A percentile compares a stretch with the other conserved stretches of the same genome.
These are phyloP conservation scores for Coilia nasus DNA, from an alignment of 2,797 vertebrate species.

Conservation along the genomic window DNA sequence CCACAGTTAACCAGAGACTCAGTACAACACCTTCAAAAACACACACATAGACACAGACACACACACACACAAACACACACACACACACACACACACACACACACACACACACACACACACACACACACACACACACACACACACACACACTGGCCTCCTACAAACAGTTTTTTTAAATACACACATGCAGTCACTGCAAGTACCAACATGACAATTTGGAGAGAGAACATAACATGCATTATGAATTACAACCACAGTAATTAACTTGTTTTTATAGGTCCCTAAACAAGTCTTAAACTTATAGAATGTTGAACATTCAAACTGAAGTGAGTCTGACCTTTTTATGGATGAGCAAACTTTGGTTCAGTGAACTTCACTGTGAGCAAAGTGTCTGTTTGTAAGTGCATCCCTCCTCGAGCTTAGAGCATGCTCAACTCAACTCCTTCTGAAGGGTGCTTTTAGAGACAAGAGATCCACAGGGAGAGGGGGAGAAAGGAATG, in stretches of 20 bases:
- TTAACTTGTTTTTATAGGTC: neutral
- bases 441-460: neutral
- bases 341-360: conserved; percentile 13
- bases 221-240: too few species aligned
- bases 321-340: neutral
- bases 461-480: neutral
- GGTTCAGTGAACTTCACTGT: neutral
- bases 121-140: conserved; percentile 12
- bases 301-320: neutral
- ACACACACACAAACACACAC: neutral
- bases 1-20: neutral
- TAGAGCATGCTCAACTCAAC: neutral
- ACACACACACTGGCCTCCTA: conserved; percentile 2
- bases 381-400: neutral
- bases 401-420: neutral
- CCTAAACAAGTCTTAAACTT: neutral
- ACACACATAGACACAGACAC: neutral
- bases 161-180: too few species aligned
- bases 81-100: conserved; percentile 15
- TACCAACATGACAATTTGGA: too few species aligned
- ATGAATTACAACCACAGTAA: too few species aligned
- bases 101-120: neutral
- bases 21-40: neutral
- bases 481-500: conserved; percentile 70
- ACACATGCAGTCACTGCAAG: too few species aligned